These are phyloP conservation scores for Pollenia labialis DNA, from an alignment of 2,888 invertebrate genomes.

Conservation along the genomic window DNA sequence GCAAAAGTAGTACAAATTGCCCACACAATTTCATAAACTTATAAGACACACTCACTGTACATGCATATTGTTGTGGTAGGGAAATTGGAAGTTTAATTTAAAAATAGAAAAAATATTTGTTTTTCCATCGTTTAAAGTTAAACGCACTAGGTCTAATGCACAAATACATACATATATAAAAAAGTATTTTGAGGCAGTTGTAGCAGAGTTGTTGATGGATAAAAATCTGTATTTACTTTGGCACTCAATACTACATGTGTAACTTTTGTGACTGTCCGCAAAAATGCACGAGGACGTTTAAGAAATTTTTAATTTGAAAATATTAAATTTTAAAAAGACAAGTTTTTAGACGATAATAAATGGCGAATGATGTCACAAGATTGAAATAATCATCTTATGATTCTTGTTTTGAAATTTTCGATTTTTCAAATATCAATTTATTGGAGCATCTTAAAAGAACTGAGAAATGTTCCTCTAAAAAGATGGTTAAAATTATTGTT, in stretches of 20 bases:
- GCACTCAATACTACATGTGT: constrained; percentile 31
- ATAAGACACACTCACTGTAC: too few relatives aligned
- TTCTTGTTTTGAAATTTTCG: too few relatives aligned
- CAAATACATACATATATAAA: not conserved
- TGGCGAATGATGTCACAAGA: too few relatives aligned
- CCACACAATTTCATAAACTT: too few relatives aligned
- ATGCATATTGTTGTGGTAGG: constrained; percentile 7
- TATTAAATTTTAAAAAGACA: not conserved
- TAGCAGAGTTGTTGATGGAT: constrained; percentile 22
- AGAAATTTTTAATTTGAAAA: not conserved
- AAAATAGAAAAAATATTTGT: constrained; percentile 46
- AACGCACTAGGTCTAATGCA: constrained; percentile 7
- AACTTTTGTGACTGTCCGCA: constrained; percentile 12
- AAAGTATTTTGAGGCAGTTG: not conserved
- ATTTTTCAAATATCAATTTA: too few relatives aligned
- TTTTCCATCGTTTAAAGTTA: constrained; percentile 29
- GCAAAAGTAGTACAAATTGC: too few relatives aligned
- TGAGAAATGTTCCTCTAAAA: too few relatives aligned
- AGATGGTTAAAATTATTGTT: too few relatives aligned
- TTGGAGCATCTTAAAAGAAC: too few relatives aligned
- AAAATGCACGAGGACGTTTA: constrained; percentile 5
- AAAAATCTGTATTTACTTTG: constrained; percentile 32
- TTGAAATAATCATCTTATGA: too few relatives aligned
- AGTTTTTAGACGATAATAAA: too few relatives aligned
- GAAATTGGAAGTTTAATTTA: constrained; percentile 47